A percentile compares a stretch with the other conserved stretches of the same genome.
Evolutionary conservation across 2,888 invertebrate genomes (phyloP).

Genomic region (Dicyrtoma fusca): DNA sequence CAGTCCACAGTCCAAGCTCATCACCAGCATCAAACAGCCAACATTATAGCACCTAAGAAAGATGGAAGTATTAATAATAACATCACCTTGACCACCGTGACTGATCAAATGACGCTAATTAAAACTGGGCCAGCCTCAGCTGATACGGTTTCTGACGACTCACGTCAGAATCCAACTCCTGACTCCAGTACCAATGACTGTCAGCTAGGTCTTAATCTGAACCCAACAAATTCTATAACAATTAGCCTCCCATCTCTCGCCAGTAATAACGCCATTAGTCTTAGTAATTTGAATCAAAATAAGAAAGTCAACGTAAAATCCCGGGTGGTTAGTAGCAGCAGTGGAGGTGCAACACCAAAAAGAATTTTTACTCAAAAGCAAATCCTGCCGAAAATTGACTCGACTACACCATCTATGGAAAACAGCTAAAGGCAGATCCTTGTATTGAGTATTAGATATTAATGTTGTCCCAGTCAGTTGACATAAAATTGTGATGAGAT

Average conservation of each 20-base stretch:
- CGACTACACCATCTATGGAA: conserved; percentile 54
- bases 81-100: conserved; percentile 35
- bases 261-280: conserved; percentile 38
- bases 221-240: conserved; percentile 48
- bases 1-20: conserved; percentile 21
- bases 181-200: conserved; percentile 56
- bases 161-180: conserved; percentile 54
- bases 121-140: conserved; percentile 40
- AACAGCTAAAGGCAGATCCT: conserved; percentile 28
- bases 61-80: conserved; percentile 27
- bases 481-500: conserved; percentile 23
- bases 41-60: conserved; percentile 53
- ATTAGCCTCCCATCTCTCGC: conserved; percentile 48
- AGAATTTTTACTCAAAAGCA: conserved; percentile 55
- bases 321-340: conserved; percentile 53
- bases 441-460: too few relatives aligned
- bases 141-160: conserved; percentile 54
- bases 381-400: conserved; percentile 57
- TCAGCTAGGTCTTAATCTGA: conserved; percentile 49
- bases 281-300: conserved; percentile 41
- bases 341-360: conserved; percentile 46
- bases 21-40: conserved; percentile 39
- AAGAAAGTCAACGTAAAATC: conserved; percentile 51
- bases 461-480: conserved; percentile 16
- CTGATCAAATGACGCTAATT: conserved; percentile 36